Base-by-base conservation (phyloP, 2,113 vertebrate species). In the Muntiacus reevesi region DNA sequence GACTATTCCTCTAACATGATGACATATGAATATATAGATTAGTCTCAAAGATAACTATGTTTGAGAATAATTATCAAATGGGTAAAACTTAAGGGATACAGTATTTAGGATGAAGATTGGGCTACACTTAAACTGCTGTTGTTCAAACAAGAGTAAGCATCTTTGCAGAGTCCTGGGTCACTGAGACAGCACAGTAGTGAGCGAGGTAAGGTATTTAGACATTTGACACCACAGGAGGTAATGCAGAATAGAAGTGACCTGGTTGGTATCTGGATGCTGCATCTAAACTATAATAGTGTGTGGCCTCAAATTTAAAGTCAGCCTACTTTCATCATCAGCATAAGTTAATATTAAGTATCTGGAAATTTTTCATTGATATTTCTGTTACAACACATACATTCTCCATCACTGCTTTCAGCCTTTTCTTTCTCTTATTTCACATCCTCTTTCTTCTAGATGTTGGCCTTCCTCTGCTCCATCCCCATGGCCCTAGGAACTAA, bases 221-320 rank as follows among this genome's bases (percentile, higher is more conserved):
- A 30, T 62, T 62, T 55, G 52, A 36, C 50, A 54, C 1, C 3
- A 17, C 28, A 82, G 14, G 15, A 47, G 28, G 13, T 25, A 62
- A 43, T 36, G 25, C 21, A 57, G 40, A 62, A 57, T 0, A 57
- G 11, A 87, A 50, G 27, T 36, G 67, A 89, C 30, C 19, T 0
- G 0, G 9, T 4, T 55, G 19, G 21, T 36, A 67, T 11, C 54
- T 25, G 21, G 23, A 21, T 74, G 17, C 52, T 82, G 0, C 14
- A 36, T 36, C 23, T 17, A 82, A 91, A 50, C 3, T n/a, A 7
- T 78, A 78, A 78, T 27, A 78, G 50, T 1, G 2, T 33, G 16
- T 57, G 23, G 9, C 21, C 30, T 11, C 40, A 50, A 64, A 91
- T 82, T 93, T 36, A 82, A 90, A 87, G n/a, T 9, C 47, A 52